A percentile compares a stretch with the other conserved stretches of the same genome.
Conservation (phyloP, 2,113 vertebrate genomes). For the Vulpes ferrilata region DNA sequence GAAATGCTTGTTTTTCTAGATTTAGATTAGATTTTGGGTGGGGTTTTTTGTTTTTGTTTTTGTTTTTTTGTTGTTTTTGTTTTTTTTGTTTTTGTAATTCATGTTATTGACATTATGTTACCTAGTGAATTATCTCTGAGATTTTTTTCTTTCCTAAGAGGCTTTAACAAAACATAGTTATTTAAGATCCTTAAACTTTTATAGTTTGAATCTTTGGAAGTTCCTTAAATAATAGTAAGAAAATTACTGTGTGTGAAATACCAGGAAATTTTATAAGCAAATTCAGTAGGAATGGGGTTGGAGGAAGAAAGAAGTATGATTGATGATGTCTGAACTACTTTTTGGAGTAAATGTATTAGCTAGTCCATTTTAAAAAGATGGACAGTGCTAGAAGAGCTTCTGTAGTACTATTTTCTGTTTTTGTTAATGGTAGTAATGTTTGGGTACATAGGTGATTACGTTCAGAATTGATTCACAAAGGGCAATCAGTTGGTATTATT, state of each 20-base stretch:
- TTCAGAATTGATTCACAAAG: conserved; percentile 43
- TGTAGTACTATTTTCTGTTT: neutral
- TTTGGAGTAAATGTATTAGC: neutral
- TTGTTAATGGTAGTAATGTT: neutral
- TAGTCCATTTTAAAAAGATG: neutral
- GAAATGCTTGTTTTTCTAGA: conserved; percentile 6
- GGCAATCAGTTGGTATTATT: neutral
- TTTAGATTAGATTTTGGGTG: neutral
- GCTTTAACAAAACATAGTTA: conserved; percentile 36
- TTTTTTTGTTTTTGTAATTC: neutral
- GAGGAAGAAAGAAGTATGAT: neutral
- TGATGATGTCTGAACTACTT: neutral
- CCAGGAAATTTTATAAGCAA: conserved; percentile 5
- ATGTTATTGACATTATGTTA: conserved; percentile 6
- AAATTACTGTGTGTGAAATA: conserved; percentile 1
- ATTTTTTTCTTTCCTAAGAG: neutral
- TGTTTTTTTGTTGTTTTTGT: conserved; percentile 1
- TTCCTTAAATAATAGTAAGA: conserved; percentile 47
- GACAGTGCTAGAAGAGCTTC: neutral
- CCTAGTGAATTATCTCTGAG: neutral
- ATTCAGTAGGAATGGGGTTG: neutral
- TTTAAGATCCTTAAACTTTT: conserved; percentile 48
- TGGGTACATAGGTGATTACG: neutral
- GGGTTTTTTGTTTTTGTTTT: neutral
- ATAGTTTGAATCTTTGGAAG: conserved; percentile 40